Evolutionary conservation across 2,888 invertebrate genomes (phyloP), one percentile per base, ranked within the genome.

Genomic region (Anarsia innoxiella): DNA sequence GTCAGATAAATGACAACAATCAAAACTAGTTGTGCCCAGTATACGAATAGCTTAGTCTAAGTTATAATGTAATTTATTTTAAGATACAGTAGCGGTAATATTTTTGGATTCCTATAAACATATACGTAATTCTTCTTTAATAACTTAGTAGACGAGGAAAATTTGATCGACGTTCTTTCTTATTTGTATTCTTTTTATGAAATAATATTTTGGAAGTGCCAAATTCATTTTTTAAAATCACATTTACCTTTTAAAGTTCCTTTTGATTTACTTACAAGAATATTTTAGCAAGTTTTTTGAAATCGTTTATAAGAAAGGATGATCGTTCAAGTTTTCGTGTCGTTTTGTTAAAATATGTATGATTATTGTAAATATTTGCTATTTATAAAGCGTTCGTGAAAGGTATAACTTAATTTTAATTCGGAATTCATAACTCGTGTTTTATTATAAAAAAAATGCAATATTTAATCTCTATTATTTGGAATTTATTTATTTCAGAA

Each of bases 11-110:
- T 83, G 80, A 82, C 80, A 80, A 67, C 70, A 82, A 83, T 82
- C 82, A 82, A 75, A 78, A 82, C 84, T 84, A 84, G 84, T 84
- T 84, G 84, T 84, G 84, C 83, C 84, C 83, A 82, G 84, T 84
- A 84, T 84, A 84, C 84, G 84, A 84, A 78, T 84, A 84, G 80
- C 64, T 78, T 74, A 23, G 25, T 40, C 67, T 77, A 76, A 75
- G 65, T 61, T 68, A 68, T 77, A 71, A 66, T 69, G 63, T 82
- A 80, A 82, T 80, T 83, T 83, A 83, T 83, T 76, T 68, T 84
- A 83, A 84, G 84, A 79, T 73, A 80, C 78, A 78, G 71, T 84
- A 82, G 82, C 60, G 53, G 65, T 84, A 84, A 84, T 84, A 83
- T 84, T 84, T 84, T 84, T 83, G 82, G 83, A 84, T 83, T 84